A percentile compares a stretch with the other conserved stretches of the same genome.
These are phyloP conservation scores for Andrena marginata DNA, from an alignment of 2,888 invertebrate genomes.

Conservation along the genomic window DNA sequence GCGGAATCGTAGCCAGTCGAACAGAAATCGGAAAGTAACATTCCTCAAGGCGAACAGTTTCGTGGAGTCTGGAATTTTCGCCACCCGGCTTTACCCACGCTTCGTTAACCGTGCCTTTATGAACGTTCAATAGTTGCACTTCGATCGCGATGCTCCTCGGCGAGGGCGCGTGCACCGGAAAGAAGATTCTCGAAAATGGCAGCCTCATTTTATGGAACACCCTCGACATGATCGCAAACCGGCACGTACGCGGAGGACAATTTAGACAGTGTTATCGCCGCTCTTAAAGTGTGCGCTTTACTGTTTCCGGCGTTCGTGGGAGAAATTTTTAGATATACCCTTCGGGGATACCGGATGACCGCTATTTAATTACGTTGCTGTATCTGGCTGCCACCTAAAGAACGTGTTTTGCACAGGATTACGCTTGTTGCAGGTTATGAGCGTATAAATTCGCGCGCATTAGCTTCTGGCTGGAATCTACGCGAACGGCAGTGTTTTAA, in stretches of 20 bases:
- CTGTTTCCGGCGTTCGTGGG: constrained; percentile 6
- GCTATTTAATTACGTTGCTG: constrained; percentile 6
- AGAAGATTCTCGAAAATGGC: constrained; percentile 25
- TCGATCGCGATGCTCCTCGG: not conserved
- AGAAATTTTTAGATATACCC: constrained; percentile 4
- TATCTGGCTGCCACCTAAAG: not conserved
- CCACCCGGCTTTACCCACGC: not conserved
- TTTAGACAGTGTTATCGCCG: constrained; percentile 41
- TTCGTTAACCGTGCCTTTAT: constrained; percentile 25
- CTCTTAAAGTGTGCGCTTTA: constrained; percentile 37
- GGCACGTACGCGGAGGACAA: constrained; percentile 26
- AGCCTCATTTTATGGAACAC: constrained; percentile 37
- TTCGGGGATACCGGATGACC: not conserved
- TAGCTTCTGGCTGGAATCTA: not conserved
- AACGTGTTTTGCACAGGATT: not conserved
- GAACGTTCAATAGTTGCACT: constrained; percentile 18
- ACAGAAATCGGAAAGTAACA: too few relatives aligned
- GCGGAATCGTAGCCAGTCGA: not conserved
- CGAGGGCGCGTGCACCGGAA: not conserved
- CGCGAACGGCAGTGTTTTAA: not conserved
- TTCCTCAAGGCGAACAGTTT: not conserved
- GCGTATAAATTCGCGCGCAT: not conserved
- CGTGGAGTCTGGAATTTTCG: not conserved
- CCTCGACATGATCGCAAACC: constrained; percentile 17
- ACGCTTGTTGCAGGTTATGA: not conserved